phyloP scores from a whole-genome alignment of 2,113 vertebrate genomes.

The Leptosomus discolor region DNA sequence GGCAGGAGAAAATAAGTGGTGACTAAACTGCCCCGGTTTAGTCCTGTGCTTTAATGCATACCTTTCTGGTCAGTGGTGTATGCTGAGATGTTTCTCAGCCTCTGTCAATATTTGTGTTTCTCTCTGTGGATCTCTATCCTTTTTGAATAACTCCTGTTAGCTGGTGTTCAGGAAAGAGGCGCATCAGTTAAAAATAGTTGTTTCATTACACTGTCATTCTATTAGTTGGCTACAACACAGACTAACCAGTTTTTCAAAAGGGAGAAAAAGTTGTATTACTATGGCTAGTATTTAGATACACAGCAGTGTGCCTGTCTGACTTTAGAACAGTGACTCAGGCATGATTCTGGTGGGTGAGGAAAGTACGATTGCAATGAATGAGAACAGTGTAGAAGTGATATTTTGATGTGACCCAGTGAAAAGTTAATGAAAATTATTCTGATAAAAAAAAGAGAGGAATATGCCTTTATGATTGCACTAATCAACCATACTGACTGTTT shows the following conservation, averaged over 20 bases:
- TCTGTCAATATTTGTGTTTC: background rate
- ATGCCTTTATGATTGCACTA: background rate
- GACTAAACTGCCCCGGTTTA: background rate
- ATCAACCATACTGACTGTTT: background rate
- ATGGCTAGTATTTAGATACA: fast-evolving
- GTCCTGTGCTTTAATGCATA: background rate
- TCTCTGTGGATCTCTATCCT: background rate
- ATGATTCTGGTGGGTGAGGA: background rate
- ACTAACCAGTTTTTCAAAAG: background rate
- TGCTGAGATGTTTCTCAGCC: background rate
- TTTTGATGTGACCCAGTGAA: background rate
- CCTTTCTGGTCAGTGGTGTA: fast-evolving
- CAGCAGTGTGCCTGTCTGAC: background rate
- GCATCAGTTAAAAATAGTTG: background rate
- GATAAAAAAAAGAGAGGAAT: background rate
- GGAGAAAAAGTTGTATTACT: background rate
- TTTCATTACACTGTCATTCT: background rate
- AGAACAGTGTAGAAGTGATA: background rate
- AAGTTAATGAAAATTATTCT: background rate
- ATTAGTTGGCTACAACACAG: background rate
- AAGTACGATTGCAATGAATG: background rate
- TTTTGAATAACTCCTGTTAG: background rate
- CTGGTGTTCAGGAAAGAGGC: background rate
- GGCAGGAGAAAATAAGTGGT: background rate
- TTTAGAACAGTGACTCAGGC: background rate